These are phyloP conservation scores for human (Homo sapiens) DNA, from an alignment of 2,113 vertebrate species.

Conservation along the genomic window GRCh38 chr6:73859501-73860000, in stretches of 20 bases:
- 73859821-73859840: neutral
- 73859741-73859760: neutral
- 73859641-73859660: neutral
- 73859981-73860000: neutral
- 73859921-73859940: neutral
- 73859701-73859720: neutral
- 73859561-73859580: neutral
- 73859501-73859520: neutral
- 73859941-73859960: neutral
- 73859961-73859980: neutral
- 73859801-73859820: neutral
- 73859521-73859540: neutral
- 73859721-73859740: neutral
- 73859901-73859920: neutral
- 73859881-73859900: neutral
- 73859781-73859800: neutral
- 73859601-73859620: neutral
- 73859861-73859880: neutral
- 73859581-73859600: neutral
- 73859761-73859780: neutral
- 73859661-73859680: neutral
- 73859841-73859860: neutral
- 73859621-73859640: neutral
- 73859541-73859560: neutral
- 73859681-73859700: neutral